Base-by-base conservation (phyloP, 1,140 invertebrate genomes). In the Drosophila funebris region DNA sequence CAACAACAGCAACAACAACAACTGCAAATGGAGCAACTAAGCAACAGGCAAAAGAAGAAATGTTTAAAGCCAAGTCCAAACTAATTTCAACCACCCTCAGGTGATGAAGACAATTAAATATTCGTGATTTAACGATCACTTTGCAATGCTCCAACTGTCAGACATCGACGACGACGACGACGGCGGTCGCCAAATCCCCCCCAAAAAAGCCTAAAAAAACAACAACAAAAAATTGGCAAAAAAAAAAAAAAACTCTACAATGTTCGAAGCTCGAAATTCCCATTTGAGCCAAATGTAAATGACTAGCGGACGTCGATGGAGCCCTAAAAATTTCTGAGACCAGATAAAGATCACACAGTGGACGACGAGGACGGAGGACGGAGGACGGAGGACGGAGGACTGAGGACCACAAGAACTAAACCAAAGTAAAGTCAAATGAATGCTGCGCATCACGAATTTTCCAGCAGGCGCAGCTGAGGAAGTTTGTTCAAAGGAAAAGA, bases 81-180 rank as follows among this genome's bases (percentile, higher is more conserved):
- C 83, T 88, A 88, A 88, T 88, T 88, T 90, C 76, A 90, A 91
- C 76, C 82, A 88, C 83, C 90, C 90, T 90, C 78, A 87, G 90
- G 90, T 91, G 90, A 91, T 91, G 85, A 91, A 91, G 87, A 91
- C 90, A 91, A 91, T 91, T 91, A 91, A 91, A 91, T 91, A 91
- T 91, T 91, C 90, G 90, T 91, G 90, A 91, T 91, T 91, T 89
- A 91, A 91, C 90, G 90, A 91, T 91, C 90, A 90, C 90, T 90
- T 90, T 81, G 85, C 85, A 87, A 90, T 90, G 90, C 82, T 90
- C 78, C 66, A 82, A 88, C 82, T 87, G 82, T 88, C 82, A 85
- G 82, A 66, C 56, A 41, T 33, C 36, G 69, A 9, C 48, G 20
- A 37, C 60, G 36, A 41, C 24, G 69, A 52, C 50, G 39, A 53